Evolutionary conservation across 2,797 vertebrate genomes (phyloP).

Genomic region (Phalloptychus januarius): DNA sequence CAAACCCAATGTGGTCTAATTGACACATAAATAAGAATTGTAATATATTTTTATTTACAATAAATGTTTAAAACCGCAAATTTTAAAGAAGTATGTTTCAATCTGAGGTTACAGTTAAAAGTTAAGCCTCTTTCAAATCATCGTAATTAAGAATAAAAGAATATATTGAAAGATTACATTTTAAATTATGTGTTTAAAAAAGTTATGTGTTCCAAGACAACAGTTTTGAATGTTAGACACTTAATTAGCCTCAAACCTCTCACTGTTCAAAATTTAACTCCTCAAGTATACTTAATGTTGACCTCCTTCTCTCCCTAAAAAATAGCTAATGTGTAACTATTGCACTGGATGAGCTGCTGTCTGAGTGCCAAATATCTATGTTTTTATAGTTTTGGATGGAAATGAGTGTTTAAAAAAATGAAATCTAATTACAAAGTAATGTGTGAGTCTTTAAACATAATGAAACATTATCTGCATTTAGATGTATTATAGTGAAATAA

Average conservation of each 20-base stretch:
- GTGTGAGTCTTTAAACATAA: neutral
- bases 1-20: neutral
- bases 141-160: no score
- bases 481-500: neutral
- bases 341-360: neutral
- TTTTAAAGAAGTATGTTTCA: no score
- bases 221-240: neutral
- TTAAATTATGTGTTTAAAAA: neutral
- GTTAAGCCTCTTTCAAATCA: no score
- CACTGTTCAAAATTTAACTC: neutral
- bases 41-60: neutral
- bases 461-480: neutral
- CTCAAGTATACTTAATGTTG: neutral
- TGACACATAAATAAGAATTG: neutral
- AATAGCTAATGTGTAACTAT: neutral
- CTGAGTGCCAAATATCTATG: neutral
- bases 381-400: neutral
- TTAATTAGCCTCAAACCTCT: neutral
- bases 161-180: neutral
- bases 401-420: neutral
- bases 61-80: no score
- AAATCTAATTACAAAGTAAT: neutral
- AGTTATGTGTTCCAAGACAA: neutral
- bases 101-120: neutral
- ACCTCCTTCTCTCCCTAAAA: neutral